Base-by-base conservation (phyloP, 2,888 invertebrate species). In the Ceramica pisi region DNA sequence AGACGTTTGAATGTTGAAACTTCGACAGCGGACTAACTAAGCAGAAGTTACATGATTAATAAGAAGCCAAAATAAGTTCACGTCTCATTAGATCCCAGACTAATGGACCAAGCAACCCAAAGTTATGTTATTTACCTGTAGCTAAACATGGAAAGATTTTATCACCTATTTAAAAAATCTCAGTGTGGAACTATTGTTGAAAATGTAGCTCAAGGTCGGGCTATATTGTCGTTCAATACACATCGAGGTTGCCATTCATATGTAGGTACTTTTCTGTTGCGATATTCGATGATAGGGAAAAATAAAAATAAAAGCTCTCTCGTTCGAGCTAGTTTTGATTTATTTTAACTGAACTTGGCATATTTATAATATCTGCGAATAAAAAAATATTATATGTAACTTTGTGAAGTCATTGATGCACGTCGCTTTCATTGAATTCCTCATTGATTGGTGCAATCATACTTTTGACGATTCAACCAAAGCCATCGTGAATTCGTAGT, bases 1-100 rank as follows among this genome's bases (percentile, higher is more conserved):
- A 2, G 7, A 38, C 8, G 8, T 5, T 38, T 10, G 2, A 53
- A 56, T 48, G 31, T 50, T 56, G n/a, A 35, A 50, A 48, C 55
- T 35, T 75, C 16, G 64, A 44, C n/a, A 41, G 41, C 16, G n/a
- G n/a, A 23, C 4, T 59, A 26, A 14, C 8, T 5, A 21, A 14
- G 26, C 35, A n/a, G 41, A 63, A 21, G 38, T 14, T 2, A 21
- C n/a, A 63, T 75, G 55, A 63, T 74, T 63, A 46, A 74, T 74
- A 31, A 26, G 51, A 73, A 12, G 14, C 19, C 14, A 8, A 21
- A 72, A 53, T 23, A 21, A 55, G 38, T 63, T 74, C 9, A 71
- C 8, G 53, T 21, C 38, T 55, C 74, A 48, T 74, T 67, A 12
- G n/a, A 50, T 26, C 23, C 9, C 23, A 44, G 55, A 56, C 41